Percentiles rank a stretch among this genome's conserved stretches.
phyloP scores from a whole-genome alignment of 2,888 invertebrate species.

The Macrophya annulata region DNA sequence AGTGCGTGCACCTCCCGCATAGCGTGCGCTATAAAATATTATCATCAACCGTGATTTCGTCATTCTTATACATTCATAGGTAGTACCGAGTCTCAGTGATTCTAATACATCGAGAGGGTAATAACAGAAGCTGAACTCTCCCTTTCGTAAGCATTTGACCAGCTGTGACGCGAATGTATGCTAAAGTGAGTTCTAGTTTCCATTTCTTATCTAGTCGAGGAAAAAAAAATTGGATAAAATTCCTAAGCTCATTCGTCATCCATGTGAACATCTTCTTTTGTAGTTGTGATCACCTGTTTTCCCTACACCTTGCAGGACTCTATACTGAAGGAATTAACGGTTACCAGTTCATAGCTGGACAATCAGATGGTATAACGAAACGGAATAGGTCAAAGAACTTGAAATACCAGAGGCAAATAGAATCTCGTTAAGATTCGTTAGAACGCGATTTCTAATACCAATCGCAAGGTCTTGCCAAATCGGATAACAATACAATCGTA shows the following conservation, averaged over 20 bases:
- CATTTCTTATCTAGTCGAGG: neutral
- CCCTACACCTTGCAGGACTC: neutral
- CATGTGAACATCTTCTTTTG: neutral
- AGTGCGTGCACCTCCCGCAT: constrained; percentile 15
- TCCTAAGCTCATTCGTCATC: too few species aligned
- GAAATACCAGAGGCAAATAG: neutral
- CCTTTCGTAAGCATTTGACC: constrained; percentile 52
- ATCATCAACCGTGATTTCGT: constrained; percentile 40
- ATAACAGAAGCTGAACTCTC: constrained; percentile 47
- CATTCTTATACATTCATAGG: constrained; percentile 19
- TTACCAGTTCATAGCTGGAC: neutral
- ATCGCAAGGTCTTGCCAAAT: neutral
- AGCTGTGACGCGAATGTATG: constrained; percentile 25
- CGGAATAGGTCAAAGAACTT: neutral
- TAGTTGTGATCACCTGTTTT: neutral
- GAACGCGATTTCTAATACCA: constrained; percentile 6
- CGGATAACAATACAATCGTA: constrained; percentile 28
- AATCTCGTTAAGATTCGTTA: neutral
- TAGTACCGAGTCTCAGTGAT: neutral
- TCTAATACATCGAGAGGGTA: constrained; percentile 26
- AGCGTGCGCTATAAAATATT: constrained; percentile 26
- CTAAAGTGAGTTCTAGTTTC: neutral
- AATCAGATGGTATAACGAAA: neutral
- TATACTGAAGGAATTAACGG: neutral
- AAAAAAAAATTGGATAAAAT: too few species aligned